These are phyloP conservation scores for Pollenia amentaria DNA, from an alignment of 2,888 invertebrate genomes.

Conservation along the genomic window DNA sequence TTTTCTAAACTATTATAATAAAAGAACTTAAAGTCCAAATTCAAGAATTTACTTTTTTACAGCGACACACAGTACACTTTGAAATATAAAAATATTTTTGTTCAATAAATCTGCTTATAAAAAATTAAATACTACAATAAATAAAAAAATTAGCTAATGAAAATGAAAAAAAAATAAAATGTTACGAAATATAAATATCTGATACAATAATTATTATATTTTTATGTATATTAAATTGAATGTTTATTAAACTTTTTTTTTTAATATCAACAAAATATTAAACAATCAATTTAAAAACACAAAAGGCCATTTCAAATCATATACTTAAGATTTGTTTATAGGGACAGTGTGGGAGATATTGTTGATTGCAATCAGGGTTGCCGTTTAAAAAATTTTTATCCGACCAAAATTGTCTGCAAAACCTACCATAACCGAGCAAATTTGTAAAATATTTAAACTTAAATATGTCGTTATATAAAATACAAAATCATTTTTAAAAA, in stretches of 20 bases:
- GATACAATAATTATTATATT: conserved; percentile 20
- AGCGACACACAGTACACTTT: conserved; percentile 83
- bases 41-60: conserved; percentile 81
- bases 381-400: too few relatives aligned
- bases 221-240: too few relatives aligned
- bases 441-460: too few relatives aligned
- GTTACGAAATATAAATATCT: too few relatives aligned
- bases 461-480: too few relatives aligned
- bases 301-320: not conserved
- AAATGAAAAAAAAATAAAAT: conserved; percentile 9
- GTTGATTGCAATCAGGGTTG: too few relatives aligned
- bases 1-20: conserved; percentile 13
- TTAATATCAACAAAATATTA: conserved; percentile 18
- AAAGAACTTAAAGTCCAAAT: conserved; percentile 79
- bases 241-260: conserved; percentile 14
- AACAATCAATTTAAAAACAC: not conserved
- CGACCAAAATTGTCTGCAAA: too few relatives aligned
- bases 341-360: conserved; percentile 17
- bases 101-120: conserved; percentile 52
- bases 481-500: too few relatives aligned
- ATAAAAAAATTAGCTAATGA: conserved; percentile 24
- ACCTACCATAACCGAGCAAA: too few relatives aligned
- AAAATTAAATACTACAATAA: conserved; percentile 42
- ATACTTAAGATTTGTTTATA: not conserved
- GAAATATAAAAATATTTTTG: conserved; percentile 75